phyloP scores from a whole-genome alignment of 2,888 invertebrate genomes.

The Agrilus mali region DNA sequence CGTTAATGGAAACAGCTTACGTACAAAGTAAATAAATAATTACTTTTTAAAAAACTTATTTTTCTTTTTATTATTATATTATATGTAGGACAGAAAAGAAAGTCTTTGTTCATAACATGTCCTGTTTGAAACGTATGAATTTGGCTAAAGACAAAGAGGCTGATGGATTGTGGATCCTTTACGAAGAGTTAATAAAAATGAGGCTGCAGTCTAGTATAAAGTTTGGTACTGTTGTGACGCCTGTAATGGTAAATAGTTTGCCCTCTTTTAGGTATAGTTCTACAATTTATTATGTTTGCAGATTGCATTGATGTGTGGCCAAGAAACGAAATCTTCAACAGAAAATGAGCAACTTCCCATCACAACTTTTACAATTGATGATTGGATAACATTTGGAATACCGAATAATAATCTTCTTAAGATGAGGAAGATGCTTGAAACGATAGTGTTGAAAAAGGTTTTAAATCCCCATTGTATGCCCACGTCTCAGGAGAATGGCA shows the following conservation, averaged over 20 bases:
- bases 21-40: slow-evolving; percentile 33
- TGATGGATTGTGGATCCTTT: slow-evolving; percentile 75
- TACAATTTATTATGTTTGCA: slow-evolving; percentile 9
- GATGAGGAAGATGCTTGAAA: slow-evolving; percentile 18
- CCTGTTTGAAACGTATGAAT: slow-evolving; percentile 39
- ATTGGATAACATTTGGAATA: slow-evolving; percentile 24
- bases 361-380: slow-evolving; percentile 16
- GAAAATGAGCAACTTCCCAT: slow-evolving; percentile 12
- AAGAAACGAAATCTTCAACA: slow-evolving; percentile 16
- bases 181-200: slow-evolving; percentile 69
- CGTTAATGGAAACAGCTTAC: slow-evolving; percentile 47
- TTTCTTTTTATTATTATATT: slow-evolving; percentile 12
- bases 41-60: neutral
- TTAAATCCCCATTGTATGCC: slow-evolving; percentile 43
- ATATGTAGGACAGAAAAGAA: slow-evolving; percentile 48
- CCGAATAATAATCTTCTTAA: slow-evolving; percentile 13
- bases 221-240: slow-evolving; percentile 70
- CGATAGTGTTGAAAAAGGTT: slow-evolving; percentile 36
- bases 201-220: slow-evolving; percentile 59
- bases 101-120: slow-evolving; percentile 48
- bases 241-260: slow-evolving; percentile 55
- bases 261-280: neutral
- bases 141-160: slow-evolving; percentile 25
- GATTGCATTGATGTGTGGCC: slow-evolving; percentile 23
- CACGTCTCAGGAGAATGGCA: slow-evolving; percentile 51